Conservation (phyloP, 2,797 vertebrate genomes). For the Karalla daura region DNA sequence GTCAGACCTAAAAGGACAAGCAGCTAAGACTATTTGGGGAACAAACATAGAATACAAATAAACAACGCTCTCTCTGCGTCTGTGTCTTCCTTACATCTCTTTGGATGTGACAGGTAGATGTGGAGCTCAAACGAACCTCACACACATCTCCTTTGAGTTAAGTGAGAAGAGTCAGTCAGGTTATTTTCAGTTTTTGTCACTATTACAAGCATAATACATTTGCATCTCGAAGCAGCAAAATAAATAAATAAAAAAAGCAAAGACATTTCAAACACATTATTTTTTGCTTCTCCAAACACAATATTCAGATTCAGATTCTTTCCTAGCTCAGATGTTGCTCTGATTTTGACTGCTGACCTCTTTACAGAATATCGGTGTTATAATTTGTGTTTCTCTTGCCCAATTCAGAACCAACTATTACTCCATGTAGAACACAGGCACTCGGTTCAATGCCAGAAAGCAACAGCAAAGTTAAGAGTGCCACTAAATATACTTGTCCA, state of each 20-base stretch:
- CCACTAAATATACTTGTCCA: not conserved
- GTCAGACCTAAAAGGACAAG: constrained; percentile 37
- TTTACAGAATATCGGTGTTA: constrained; percentile 26
- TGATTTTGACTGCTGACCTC: constrained; percentile 18
- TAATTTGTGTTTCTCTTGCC: no score
- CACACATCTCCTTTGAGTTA: constrained; percentile 34
- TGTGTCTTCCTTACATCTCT: constrained; percentile 12
- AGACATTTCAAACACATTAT: constrained; percentile 3
- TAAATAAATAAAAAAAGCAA: no score
- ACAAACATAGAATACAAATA: constrained; percentile 38
- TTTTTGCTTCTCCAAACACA: constrained; percentile 12
- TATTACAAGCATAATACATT: constrained; percentile 16
- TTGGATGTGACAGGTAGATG: constrained; percentile 25
- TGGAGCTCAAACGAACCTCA: constrained; percentile 34
- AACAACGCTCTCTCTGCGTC: constrained; percentile 15
- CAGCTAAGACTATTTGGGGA: constrained; percentile 35
- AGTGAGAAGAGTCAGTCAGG: constrained; percentile 17
- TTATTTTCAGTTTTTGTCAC: constrained; percentile 48
- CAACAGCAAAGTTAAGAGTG: not conserved
- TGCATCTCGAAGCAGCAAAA: constrained; percentile 11
- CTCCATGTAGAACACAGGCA: no score
- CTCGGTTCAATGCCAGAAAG: not conserved
- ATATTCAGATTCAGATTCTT: constrained; percentile 9
- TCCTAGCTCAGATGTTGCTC: not conserved
- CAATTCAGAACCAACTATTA: not conserved